Conservation (phyloP, 2,888 invertebrate genomes). For the Sturmia bella region DNA sequence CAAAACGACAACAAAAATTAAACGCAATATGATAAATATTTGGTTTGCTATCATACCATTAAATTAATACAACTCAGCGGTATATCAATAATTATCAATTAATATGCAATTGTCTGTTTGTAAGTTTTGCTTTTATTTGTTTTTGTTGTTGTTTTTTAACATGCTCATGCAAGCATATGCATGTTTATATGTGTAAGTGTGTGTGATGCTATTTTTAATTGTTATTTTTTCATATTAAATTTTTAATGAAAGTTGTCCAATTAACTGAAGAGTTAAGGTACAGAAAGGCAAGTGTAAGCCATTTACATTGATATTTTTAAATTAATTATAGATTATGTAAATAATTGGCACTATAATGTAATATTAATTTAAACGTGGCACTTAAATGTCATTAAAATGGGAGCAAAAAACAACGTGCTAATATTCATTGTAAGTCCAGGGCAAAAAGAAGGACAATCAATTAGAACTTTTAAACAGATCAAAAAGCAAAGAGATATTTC, state of each 20-base stretch:
- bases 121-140: slow-evolving; percentile 15
- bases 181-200: too few relatives aligned
- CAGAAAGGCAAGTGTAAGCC: neutral
- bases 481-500: too few relatives aligned
- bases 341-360: neutral
- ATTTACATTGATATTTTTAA: neutral
- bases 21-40: slow-evolving; percentile 63
- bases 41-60: slow-evolving; percentile 65
- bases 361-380: neutral
- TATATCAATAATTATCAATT: slow-evolving; percentile 69
- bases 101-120: slow-evolving; percentile 67
- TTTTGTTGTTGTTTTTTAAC: neutral
- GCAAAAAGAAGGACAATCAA: too few relatives aligned
- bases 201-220: slow-evolving; percentile 22
- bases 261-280: neutral
- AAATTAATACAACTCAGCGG: slow-evolving; percentile 68
- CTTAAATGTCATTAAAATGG: too few relatives aligned
- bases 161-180: neutral
- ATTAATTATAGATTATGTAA: neutral
- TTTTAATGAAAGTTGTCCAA: slow-evolving; percentile 57
- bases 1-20: slow-evolving; percentile 57
- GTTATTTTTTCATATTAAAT: slow-evolving; percentile 54
- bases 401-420: too few relatives aligned
- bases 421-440: too few relatives aligned
- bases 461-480: too few relatives aligned